Evolutionary conservation across 1,140 invertebrate genomes (phyloP).

Genomic region (Zeugodacus cucurbitae): DNA sequence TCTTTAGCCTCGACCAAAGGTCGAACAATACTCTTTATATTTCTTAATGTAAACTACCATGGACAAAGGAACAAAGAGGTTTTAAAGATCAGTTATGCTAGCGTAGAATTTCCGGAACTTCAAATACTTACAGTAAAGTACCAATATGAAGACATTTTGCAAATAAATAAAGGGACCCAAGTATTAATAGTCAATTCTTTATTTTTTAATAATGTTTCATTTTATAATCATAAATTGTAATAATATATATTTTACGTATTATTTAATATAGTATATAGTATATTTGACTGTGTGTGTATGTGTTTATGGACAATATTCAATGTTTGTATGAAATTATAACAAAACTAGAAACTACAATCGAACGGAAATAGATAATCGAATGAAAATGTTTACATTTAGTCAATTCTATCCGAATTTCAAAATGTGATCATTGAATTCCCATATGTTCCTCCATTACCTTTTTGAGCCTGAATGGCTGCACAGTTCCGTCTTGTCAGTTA

Average conservation of each 20-base stretch:
- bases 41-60: too few relatives aligned
- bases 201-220: constrained; percentile 30
- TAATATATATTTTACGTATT: constrained; percentile 25
- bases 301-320: constrained; percentile 10
- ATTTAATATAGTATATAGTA: constrained; percentile 3
- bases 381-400: not conserved
- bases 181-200: constrained; percentile 25
- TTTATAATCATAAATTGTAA: constrained; percentile 34
- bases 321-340: constrained; percentile 29
- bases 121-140: too few relatives aligned
- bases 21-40: too few relatives aligned
- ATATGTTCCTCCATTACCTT: not conserved
- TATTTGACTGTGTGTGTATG: constrained; percentile 20
- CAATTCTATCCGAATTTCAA: not conserved
- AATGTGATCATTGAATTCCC: not conserved
- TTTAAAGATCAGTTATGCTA: too few relatives aligned
- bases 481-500: not conserved
- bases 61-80: too few relatives aligned
- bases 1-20: too few relatives aligned
- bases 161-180: not conserved
- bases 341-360: not conserved
- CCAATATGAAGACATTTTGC: too few relatives aligned
- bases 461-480: not conserved
- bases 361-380: not conserved
- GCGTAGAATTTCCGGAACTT: too few relatives aligned